These are phyloP conservation scores for Morus bassanus DNA, from an alignment of 2,797 vertebrate genomes.

Conservation along the genomic window DNA sequence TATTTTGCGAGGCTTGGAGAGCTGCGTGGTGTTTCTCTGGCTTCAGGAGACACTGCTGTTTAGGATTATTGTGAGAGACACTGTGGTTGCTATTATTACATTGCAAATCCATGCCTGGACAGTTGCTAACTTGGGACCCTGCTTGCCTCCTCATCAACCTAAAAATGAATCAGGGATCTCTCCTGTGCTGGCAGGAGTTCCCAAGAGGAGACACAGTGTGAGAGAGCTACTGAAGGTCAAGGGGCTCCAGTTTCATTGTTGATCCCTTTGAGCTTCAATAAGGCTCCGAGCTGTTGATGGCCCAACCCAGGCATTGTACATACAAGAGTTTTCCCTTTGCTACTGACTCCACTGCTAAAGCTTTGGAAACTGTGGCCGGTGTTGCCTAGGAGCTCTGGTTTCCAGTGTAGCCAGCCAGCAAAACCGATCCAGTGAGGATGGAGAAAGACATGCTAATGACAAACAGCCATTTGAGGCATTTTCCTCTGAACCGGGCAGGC, in stretches of 20 bases:
- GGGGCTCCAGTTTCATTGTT: constrained; percentile 1
- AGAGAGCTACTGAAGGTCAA: not conserved
- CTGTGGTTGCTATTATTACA: not conserved
- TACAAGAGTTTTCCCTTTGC: not conserved
- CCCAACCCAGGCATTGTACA: not conserved
- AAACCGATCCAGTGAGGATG: not conserved
- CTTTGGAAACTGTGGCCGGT: not conserved
- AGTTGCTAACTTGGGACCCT: not conserved
- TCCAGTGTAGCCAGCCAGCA: not conserved
- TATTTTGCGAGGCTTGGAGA: not conserved
- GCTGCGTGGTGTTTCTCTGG: not conserved
- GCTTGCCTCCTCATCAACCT: not conserved
- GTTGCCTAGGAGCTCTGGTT: constrained; percentile 10
- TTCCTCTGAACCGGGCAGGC: not conserved
- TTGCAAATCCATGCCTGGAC: not conserved
- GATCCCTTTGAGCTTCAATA: not conserved
- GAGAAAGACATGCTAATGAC: not conserved
- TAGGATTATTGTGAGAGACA: not conserved
- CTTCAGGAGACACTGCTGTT: not conserved
- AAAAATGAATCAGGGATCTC: not conserved
- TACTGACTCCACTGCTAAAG: not conserved
- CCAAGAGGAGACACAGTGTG: not conserved
- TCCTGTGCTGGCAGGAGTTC: not conserved
- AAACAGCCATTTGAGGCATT: not conserved
- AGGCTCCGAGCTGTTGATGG: not conserved